Conservation (phyloP, 2,113 vertebrate species). For the Eptatretus burgeri region DNA sequence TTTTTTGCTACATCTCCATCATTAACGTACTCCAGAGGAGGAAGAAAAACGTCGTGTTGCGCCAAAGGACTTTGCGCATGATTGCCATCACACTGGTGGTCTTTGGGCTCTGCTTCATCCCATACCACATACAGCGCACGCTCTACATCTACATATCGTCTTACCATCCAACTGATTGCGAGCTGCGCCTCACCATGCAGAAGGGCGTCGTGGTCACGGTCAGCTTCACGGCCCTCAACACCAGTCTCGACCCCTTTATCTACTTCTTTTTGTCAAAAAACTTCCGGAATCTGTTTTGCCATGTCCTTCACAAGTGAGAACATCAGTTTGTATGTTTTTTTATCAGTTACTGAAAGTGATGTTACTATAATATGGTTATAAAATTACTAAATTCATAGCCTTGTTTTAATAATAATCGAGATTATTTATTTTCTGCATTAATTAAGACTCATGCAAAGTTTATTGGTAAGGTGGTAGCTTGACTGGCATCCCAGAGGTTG, state of each 20-base stretch:
- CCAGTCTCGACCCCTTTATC: conserved; percentile 21
- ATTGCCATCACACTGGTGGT: conserved; percentile 16
- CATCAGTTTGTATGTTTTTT: neutral
- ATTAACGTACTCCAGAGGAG: conserved; percentile 19
- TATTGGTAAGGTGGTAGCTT: no score
- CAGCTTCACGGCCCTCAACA: conserved; percentile 19
- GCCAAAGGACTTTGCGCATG: conserved; percentile 12
- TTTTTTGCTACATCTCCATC: conserved; percentile 57
- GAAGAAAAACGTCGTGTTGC: rapidly evolving
- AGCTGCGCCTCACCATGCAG: neutral
- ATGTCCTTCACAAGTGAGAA: conserved; percentile 1
- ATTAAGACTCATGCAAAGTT: no score
- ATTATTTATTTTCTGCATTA: no score
- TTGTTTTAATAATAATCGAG: no score
- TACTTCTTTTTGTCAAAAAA: conserved; percentile 21
- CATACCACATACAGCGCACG: conserved; percentile 18
- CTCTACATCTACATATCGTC: conserved; percentile 16
- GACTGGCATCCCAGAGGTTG: no score
- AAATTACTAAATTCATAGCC: no score
- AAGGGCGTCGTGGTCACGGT: conserved; percentile 16
- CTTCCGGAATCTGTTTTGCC: conserved; percentile 13
- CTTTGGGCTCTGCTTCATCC: conserved; percentile 24
- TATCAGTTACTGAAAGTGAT: no score
- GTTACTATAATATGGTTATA: no score
- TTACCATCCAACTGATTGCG: conserved; percentile 7